Conservation (phyloP, 2,888 invertebrate species). For the Hoplodrina ambigua region DNA sequence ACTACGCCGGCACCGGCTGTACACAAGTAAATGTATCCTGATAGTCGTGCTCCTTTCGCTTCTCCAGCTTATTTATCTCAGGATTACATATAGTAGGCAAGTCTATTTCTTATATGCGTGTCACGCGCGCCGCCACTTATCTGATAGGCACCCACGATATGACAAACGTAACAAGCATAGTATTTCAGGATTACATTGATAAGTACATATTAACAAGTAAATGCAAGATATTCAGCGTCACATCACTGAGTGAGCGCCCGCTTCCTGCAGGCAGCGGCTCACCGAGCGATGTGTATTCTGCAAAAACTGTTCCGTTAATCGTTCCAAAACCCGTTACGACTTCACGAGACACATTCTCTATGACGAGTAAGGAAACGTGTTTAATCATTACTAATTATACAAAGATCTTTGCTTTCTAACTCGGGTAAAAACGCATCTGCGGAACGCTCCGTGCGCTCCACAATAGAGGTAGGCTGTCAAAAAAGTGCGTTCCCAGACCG, state of each 20-base stretch:
- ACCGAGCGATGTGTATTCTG: constrained; percentile 9
- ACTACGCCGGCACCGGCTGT: neutral
- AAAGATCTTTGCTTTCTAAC: constrained; percentile 70
- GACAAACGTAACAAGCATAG: constrained; percentile 13
- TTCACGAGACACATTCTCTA: constrained; percentile 28
- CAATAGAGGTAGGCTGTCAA: constrained; percentile 64
- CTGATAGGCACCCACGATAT: constrained; percentile 39
- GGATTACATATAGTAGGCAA: constrained; percentile 1
- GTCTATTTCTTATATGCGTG: constrained; percentile 2
- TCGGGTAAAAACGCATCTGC: constrained; percentile 61
- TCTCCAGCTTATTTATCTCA: constrained; percentile 1
- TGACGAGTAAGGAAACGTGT: constrained; percentile 61
- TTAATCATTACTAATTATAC: constrained; percentile 66
- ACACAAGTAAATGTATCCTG: neutral
- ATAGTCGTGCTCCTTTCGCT: too few relatives aligned
- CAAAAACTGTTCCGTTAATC: constrained; percentile 25
- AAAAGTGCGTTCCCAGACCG: constrained; percentile 72
- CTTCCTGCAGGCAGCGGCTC: constrained; percentile 34
- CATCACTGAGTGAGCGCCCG: constrained; percentile 12
- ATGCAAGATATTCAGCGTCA: constrained; percentile 20
- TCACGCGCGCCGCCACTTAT: constrained; percentile 23
- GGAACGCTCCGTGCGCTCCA: constrained; percentile 52
- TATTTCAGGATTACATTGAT: constrained; percentile 37
- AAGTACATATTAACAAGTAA: constrained; percentile 9
- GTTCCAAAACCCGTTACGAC: neutral